Evolutionary conservation across 2,888 invertebrate genomes (phyloP), one percentile per base, ranked within the genome.

Genomic region (Zaprionus obscuricornis): DNA sequence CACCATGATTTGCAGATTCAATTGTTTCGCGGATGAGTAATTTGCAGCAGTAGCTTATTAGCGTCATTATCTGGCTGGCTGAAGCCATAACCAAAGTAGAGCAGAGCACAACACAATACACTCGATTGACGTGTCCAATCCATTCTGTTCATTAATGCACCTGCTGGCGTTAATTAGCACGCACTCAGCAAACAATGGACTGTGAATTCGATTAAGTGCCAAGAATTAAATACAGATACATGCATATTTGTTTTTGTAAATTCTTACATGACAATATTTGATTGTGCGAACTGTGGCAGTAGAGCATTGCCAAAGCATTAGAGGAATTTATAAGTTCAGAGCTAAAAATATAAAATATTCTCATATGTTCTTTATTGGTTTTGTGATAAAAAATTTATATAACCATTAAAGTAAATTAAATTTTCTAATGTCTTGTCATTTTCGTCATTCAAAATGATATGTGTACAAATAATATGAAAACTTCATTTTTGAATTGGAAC

Each of bases 121-220:
- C 6, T 10, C 14, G 1, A 3, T n/a, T 14, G 26, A 42, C n/a
- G n/a, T 31, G 46, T 1, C n/a, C 26, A n/a, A 26, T 33, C 18
- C 42, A 42, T 49, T 59, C 14, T 18, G 36, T 14, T 43, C 8
- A 11, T 39, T 10, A 13, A 7, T 31, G 52, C 43, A 16, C 34
- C 18, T 43, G 27, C 18, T 13, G 17, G 22, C 34, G 36, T 31
- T 59, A 59, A 60, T 59, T 39, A 49, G n/a, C 20, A 13, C n/a
- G 8, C 31, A 6, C 7, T 20, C 8, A 26, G 17, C 6, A 13
- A 42, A 59, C 60, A 42, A 60, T 42, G 14, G 16, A 39, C 26
- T 17, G 17, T n/a, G 40, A 33, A 33, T 33, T 39, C 24, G 42
- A 43, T 60, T 59, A 60, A 7, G 11, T 6, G 29, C 18, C 16